A percentile compares a stretch with the other conserved stretches of the same genome.
phyloP scores from a whole-genome alignment of 2,888 invertebrate genomes.

The Latrodectus elegans region DNA sequence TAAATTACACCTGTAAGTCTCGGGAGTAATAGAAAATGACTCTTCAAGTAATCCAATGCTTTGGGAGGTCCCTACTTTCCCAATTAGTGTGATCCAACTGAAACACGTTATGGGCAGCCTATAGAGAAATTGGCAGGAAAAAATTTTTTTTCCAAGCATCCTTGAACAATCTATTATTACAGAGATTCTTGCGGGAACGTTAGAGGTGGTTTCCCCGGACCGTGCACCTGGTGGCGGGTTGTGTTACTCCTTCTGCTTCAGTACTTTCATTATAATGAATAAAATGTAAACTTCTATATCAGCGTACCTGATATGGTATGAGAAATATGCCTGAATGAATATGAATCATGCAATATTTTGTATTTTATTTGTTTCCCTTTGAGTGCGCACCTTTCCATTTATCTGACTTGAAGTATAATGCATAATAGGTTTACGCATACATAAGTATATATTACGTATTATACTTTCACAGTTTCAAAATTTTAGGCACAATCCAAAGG shows the following conservation, averaged over 20 bases:
- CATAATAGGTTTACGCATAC: too few species aligned
- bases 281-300: neutral
- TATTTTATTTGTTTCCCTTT: too few species aligned
- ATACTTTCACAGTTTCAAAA: too few species aligned
- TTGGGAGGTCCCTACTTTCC: slow-evolving; percentile 11
- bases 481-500: too few species aligned
- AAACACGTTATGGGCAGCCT: neutral
- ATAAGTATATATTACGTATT: too few species aligned
- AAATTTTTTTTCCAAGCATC: neutral
- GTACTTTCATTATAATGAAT: slow-evolving; percentile 2
- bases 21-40: slow-evolving; percentile 2
- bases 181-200: neutral
- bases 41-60: slow-evolving; percentile 3
- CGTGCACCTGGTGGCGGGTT: neutral
- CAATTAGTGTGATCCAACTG: neutral
- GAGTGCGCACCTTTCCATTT: too few species aligned
- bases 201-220: neutral
- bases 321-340: too few species aligned
- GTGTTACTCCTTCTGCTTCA: slow-evolving; percentile 2
- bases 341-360: too few species aligned
- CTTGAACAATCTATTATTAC: slow-evolving; percentile 5
- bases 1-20: slow-evolving; percentile 4
- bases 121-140: neutral
- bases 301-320: too few species aligned
- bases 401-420: too few species aligned